Conservation (phyloP, 2,113 vertebrate species). For the Greenwoodochromis staneri region DNA sequence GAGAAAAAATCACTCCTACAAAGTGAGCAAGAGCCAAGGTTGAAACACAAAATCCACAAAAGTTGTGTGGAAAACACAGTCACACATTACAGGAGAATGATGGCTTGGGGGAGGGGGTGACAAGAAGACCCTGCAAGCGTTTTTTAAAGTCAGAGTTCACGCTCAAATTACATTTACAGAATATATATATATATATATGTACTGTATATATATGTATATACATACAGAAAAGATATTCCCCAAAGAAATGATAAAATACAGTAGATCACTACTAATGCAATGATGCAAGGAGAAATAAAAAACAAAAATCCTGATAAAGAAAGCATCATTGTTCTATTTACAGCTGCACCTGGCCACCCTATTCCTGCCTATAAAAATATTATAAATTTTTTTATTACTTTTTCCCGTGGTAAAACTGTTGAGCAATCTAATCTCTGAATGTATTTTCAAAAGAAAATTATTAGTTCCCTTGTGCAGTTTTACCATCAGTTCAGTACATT, state of each 20-base stretch:
- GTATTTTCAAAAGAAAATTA: constrained; percentile 44
- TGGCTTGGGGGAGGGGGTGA: background rate
- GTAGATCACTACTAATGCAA: constrained; percentile 72
- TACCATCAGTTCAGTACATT: constrained; percentile 42
- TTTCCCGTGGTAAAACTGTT: constrained; percentile 79
- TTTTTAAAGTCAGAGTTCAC: constrained; percentile 75
- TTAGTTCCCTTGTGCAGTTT: constrained; percentile 41
- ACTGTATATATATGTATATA: constrained; percentile 66
- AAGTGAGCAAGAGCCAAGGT: constrained; percentile 80
- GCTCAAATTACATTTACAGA: constrained; percentile 78
- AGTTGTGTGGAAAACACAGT: constrained; percentile 69
- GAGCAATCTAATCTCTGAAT: constrained; percentile 25
- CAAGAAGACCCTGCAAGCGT: constrained; percentile 64
- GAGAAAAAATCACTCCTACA: constrained; percentile 72
- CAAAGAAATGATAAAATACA: constrained; percentile 63
- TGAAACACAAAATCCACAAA: constrained; percentile 67
- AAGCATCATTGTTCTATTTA: constrained; percentile 80
- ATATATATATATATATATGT: constrained; percentile 43
- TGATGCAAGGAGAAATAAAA: constrained; percentile 47
- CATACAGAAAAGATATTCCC: constrained; percentile 62
- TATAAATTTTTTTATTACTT: constrained; percentile 85
- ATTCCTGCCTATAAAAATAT: constrained; percentile 97
- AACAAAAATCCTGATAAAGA: constrained; percentile 13
- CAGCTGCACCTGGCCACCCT: constrained; percentile 86
- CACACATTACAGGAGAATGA: constrained; percentile 78